Percentiles rank a stretch among this genome's conserved stretches.
Evolutionary conservation across 2,113 vertebrate species (phyloP).

Genomic region (Poecilia latipinna): DNA sequence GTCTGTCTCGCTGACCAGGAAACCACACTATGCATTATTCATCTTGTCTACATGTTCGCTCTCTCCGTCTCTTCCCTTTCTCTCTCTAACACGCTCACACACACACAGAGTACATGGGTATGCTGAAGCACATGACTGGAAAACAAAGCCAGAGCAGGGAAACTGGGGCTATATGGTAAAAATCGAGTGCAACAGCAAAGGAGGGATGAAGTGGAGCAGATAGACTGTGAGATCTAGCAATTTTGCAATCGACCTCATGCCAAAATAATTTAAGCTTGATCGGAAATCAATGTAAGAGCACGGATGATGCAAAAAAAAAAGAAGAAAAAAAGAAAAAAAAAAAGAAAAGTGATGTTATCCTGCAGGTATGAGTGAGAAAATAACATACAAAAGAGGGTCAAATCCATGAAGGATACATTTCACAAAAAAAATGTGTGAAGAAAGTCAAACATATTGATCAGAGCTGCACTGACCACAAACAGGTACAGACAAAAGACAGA

Average conservation of each 20-base stretch:
- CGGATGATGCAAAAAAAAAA: slow-evolving; percentile 19
- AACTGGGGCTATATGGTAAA: neutral
- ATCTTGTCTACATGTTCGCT: slow-evolving; percentile 38
- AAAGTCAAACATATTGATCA: slow-evolving; percentile 44
- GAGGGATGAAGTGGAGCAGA: slow-evolving; percentile 23
- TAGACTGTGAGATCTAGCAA: slow-evolving; percentile 44
- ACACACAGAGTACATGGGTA: slow-evolving; percentile 7
- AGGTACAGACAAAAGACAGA: slow-evolving; percentile 13
- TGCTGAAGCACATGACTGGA: neutral
- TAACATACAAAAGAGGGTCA: slow-evolving; percentile 38
- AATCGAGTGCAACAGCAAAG: neutral
- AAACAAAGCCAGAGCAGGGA: neutral
- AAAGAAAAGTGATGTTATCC: slow-evolving; percentile 53
- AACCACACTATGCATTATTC: slow-evolving; percentile 75
- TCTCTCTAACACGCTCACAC: neutral
- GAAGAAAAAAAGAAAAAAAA: neutral
- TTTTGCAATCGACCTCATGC: slow-evolving; percentile 55
- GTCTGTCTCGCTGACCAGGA: slow-evolving; percentile 73
- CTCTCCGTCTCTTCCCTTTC: neutral
- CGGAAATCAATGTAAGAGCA: slow-evolving; percentile 64
- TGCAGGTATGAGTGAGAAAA: slow-evolving; percentile 38
- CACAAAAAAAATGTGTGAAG: neutral
- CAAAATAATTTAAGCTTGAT: slow-evolving; percentile 68
- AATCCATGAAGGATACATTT: slow-evolving; percentile 37
- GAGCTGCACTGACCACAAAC: slow-evolving; percentile 19